These are phyloP conservation scores for Lethocerus indicus DNA, from an alignment of 1,140 invertebrate genomes.

Conservation along the genomic window DNA sequence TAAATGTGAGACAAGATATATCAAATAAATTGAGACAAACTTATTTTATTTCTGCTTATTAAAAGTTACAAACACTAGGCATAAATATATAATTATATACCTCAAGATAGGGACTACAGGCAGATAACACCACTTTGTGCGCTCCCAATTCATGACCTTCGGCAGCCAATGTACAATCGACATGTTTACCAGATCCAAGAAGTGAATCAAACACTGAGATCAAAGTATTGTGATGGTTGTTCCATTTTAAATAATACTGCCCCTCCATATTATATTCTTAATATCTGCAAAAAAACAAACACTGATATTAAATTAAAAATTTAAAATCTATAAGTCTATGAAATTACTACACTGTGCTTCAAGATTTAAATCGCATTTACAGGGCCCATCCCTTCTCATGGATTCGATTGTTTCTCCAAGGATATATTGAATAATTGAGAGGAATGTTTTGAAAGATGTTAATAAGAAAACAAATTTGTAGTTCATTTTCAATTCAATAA, in stretches of 20 bases:
- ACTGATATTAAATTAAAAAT: background rate
- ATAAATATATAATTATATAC: constrained; percentile 26
- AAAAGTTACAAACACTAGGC: background rate
- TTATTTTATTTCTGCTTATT: background rate
- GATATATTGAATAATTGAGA: too few species aligned
- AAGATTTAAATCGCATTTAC: too few species aligned
- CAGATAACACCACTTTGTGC: constrained; percentile 83
- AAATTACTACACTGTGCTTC: too few species aligned
- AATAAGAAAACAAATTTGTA: too few species aligned
- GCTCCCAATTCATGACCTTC: constrained; percentile 81
- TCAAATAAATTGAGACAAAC: constrained; percentile 1
- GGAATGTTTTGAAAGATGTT: too few species aligned
- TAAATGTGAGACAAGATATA: background rate
- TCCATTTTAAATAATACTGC: constrained; percentile 10
- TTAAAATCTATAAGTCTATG: background rate
- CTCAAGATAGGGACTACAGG: constrained; percentile 89
- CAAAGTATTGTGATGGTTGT: constrained; percentile 53
- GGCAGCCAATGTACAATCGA: constrained; percentile 82
- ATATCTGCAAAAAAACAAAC: constrained; percentile 3
- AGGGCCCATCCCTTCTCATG: too few species aligned
- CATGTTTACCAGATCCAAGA: constrained; percentile 72
- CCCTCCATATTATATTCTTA: constrained; percentile 10
- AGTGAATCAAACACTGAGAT: constrained; percentile 83
- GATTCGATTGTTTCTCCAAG: too few species aligned
- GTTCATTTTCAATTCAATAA: too few species aligned